phyloP scores from a whole-genome alignment of 2,113 vertebrate species.

The Aegotheles bennettii region DNA sequence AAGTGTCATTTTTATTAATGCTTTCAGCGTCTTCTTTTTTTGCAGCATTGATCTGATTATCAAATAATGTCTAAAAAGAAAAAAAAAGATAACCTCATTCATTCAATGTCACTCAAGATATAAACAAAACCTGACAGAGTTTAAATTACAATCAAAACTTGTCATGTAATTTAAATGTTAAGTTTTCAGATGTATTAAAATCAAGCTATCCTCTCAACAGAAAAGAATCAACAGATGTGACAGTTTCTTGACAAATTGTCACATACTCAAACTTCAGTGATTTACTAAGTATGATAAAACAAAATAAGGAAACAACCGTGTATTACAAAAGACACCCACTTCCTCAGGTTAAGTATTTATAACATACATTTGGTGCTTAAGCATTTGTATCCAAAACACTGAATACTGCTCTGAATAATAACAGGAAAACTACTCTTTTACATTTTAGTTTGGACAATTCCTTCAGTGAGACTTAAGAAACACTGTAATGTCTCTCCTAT shows the following conservation, averaged over 20 bases:
- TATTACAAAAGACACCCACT: background rate
- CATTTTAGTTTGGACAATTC: background rate
- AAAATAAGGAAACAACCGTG: background rate
- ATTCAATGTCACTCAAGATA: background rate
- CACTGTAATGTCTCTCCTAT: background rate
- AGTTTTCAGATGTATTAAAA: background rate
- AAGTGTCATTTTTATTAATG: conserved; percentile 81
- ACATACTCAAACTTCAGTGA: background rate
- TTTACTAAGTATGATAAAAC: background rate
- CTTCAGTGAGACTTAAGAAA: background rate
- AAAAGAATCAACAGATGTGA: background rate
- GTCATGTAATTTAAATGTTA: background rate
- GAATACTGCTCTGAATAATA: background rate
- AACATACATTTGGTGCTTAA: background rate
- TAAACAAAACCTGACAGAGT: background rate
- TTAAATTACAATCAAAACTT: background rate
- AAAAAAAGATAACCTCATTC: background rate
- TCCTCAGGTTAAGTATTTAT: background rate
- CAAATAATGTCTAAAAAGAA: conserved; percentile 83
- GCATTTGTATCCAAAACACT: background rate
- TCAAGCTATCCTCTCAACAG: background rate
- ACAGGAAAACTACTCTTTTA: background rate
- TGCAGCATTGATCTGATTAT: conserved; percentile 81
- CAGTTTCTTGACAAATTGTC: background rate
- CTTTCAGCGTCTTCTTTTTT: conserved; percentile 88